Conservation (phyloP, 1,140 invertebrate species). For the Euura lappo region DNA sequence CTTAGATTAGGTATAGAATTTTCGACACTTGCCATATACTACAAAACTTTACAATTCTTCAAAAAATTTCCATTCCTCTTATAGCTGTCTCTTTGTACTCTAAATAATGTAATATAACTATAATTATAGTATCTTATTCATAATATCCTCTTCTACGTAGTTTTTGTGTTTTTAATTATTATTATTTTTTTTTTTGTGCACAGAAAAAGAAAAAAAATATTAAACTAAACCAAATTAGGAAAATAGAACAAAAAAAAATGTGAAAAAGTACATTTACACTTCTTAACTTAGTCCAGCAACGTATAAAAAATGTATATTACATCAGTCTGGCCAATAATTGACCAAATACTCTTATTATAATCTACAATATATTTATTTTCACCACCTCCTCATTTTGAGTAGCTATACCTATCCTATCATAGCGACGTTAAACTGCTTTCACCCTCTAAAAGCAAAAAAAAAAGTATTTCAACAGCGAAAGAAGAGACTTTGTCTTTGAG, state of each 20-base stretch:
- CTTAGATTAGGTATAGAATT: conserved; percentile 37
- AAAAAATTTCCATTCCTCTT: conserved; percentile 27
- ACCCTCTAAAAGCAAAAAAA: too few relatives aligned
- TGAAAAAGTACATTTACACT: conserved; percentile 45
- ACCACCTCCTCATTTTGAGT: background rate
- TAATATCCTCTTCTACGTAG: too few relatives aligned
- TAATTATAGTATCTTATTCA: conserved; percentile 16
- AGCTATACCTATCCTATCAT: background rate
- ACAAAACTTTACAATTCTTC: conserved; percentile 49
- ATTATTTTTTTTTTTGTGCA: too few relatives aligned
- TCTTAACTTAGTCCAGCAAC: conserved; percentile 45
- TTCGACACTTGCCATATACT: conserved; percentile 37
- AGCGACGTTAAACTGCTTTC: background rate
- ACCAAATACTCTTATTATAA: conserved; percentile 45
- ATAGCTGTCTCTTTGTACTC: conserved; percentile 48
- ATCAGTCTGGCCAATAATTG: conserved; percentile 53
- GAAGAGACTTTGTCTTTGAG: too few relatives aligned
- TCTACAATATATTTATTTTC: conserved; percentile 16
- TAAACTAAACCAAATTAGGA: too few relatives aligned
- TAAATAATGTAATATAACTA: conserved; percentile 32
- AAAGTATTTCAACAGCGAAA: too few relatives aligned
- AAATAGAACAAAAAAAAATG: conserved; percentile 21
- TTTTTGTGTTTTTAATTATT: too few relatives aligned
- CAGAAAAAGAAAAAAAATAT: too few relatives aligned
- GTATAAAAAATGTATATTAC: conserved; percentile 55